Evolutionary conservation across 2,797 vertebrate species (phyloP).

Genomic region (Rousettus madagascariensis): DNA sequence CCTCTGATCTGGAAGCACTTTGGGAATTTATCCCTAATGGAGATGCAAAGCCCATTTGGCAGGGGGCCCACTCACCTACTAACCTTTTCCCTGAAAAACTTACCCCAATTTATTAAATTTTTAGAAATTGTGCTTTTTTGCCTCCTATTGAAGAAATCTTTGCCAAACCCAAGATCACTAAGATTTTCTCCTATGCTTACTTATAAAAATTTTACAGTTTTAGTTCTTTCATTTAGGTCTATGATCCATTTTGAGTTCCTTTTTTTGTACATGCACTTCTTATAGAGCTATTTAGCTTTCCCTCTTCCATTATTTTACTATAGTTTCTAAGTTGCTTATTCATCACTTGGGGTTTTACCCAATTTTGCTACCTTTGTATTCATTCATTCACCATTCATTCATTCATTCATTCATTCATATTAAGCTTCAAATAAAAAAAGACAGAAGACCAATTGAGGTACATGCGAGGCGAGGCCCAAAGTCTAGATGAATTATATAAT

Average conservation of each 20-base stretch:
- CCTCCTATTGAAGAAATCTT: constrained; percentile 35
- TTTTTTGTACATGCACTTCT: constrained; percentile 17
- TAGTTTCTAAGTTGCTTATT: constrained; percentile 43
- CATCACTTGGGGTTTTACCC: background rate
- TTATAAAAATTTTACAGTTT: constrained; percentile 6
- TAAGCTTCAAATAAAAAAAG: constrained; percentile 48
- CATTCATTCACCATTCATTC: background rate
- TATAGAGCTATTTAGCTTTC: constrained; percentile 1
- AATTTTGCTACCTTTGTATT: background rate
- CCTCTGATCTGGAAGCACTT: background rate
- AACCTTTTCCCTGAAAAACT: background rate
- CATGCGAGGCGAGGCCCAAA: background rate
- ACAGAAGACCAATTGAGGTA: background rate
- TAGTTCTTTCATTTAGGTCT: background rate
- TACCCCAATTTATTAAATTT: background rate
- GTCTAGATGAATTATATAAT: background rate
- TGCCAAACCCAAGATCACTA: constrained; percentile 28
- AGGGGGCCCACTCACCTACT: background rate
- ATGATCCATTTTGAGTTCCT: constrained; percentile 38
- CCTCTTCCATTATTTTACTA: constrained; percentile 21
- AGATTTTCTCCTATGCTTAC: constrained; percentile 40
- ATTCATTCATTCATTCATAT: background rate
- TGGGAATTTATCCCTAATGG: background rate
- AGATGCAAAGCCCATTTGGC: background rate
- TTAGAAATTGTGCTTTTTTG: background rate